Percentiles rank a stretch among this genome's conserved stretches.
Evolutionary conservation across 2,113 vertebrate genomes (phyloP).

Genomic region (Glaucomys volans): DNA sequence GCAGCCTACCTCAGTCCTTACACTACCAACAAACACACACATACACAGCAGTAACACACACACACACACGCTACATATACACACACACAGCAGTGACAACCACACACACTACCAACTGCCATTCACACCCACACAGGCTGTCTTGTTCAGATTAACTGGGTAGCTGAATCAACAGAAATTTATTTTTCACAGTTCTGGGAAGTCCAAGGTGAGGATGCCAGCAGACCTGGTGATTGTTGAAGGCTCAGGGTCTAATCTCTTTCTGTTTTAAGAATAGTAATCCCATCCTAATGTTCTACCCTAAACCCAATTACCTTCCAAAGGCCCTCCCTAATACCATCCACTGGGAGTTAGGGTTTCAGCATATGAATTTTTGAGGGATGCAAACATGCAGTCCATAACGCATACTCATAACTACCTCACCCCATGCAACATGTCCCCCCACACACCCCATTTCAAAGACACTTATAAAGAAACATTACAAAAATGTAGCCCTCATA

Average conservation of each 20-base stretch:
- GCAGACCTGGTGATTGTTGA: not conserved
- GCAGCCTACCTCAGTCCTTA: not conserved
- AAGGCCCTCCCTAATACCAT: not conserved
- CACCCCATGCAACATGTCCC: not conserved
- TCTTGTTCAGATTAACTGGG: not conserved
- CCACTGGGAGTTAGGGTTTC: not conserved
- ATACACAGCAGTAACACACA: not conserved
- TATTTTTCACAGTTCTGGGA: not conserved
- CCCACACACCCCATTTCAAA: not conserved
- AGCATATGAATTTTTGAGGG: not conserved
- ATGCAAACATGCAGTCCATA: not conserved
- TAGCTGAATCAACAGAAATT: not conserved
- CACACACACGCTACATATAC: not conserved
- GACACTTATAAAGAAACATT: not conserved
- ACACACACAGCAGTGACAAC: not conserved
- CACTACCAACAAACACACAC: not conserved
- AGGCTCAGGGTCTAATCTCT: not conserved
- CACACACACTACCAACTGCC: no score
- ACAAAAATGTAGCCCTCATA: not conserved
- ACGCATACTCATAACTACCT: not conserved
- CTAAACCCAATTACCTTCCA: not conserved
- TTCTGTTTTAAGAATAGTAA: not conserved
- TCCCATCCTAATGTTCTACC: not conserved
- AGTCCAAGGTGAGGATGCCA: not conserved
- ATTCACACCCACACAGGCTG: not conserved